Evolutionary conservation across 2,888 invertebrate genomes (phyloP), one percentile per base, ranked within the genome.

Genomic region (Apamea crenata): DNA sequence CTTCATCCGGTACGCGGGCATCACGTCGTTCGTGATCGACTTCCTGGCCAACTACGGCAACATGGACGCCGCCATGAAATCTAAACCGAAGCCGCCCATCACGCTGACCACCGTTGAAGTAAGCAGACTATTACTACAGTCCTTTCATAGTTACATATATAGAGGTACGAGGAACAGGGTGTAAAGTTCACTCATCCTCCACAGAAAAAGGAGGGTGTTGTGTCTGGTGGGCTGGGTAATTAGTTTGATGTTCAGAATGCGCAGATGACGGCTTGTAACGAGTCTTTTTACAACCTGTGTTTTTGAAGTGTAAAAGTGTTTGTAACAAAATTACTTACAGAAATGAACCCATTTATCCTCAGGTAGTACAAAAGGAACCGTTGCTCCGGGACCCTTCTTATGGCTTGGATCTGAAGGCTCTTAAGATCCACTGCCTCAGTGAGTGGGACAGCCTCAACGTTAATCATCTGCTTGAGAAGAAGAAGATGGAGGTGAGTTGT

Each of bases 351-450:
- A 53, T 36, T 32, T 10, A 3, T 29, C 21, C 47, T 53, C 78
- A 96, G 96, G 93, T 96, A 21, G 94, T 96, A 0, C 96, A 96
- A 89, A 94, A 91, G 36, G 96, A 96, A 69, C 95, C 93, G 0
- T 77, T 96, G 0, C 82, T 92, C 2, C 91, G 96, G 0, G 88
- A 91, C 3, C 96, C 96, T 0, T 91, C 88, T 0, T 96, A 94
- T 80, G 93, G 93, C 1, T 76, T 97, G 14, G 96, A 96, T 32
- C 65, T 97, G 61, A 95, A 96, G 69, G 93, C 95, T 0, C 83
- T 95, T 7, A 93, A 91, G 73, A 87, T 92, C 1, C 96, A 97
- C 82, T 96, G 96, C 63, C 85, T 84, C 8, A 93, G 92, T 29
- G 95, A 96, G 75, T 97, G 95, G 95, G 92, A 95, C 61, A 93